Percentiles rank a stretch among this genome's conserved stretches.
Evolutionary conservation across 2,888 invertebrate species (phyloP).

Genomic region (Melolontha melolontha): DNA sequence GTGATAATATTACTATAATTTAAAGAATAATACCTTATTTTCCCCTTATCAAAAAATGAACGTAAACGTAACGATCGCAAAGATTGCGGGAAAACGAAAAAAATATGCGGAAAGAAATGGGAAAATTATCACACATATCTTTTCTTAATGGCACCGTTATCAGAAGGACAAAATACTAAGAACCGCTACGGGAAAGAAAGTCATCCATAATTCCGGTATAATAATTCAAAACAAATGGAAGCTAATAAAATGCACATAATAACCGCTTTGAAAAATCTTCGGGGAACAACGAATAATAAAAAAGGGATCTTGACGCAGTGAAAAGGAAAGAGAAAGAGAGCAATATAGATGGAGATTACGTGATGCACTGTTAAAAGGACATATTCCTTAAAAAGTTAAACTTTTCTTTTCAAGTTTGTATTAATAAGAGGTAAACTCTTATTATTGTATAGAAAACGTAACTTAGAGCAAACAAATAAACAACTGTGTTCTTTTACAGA

Average conservation of each 20-base stretch:
- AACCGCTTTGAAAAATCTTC: constrained; percentile 32
- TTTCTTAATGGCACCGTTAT: constrained; percentile 38
- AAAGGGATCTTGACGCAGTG: no score
- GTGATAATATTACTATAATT: no score
- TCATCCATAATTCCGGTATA: constrained; percentile 44
- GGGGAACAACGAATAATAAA: constrained; percentile 18
- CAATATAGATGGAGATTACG: constrained; percentile 3
- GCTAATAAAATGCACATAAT: constrained; percentile 46
- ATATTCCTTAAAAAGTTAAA: no score
- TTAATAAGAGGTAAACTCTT: no score
- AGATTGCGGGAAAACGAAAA: constrained; percentile 10
- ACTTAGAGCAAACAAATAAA: no score
- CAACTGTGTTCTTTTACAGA: no score
- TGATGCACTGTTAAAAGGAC: no score
- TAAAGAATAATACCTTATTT: no score
- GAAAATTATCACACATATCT: constrained; percentile 45
- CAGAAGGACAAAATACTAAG: constrained; percentile 37
- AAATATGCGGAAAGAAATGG: constrained; percentile 42
- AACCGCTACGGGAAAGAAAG: constrained; percentile 37
- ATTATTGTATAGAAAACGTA: no score
- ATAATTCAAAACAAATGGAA: constrained; percentile 47
- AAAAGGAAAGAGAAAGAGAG: constrained; percentile 2
- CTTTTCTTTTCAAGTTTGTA: no score
- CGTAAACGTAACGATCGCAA: neutral
- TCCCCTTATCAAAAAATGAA: no score